These are phyloP conservation scores for Nyleta sp. DNA, from an alignment of 2,888 invertebrate genomes.

Conservation along the genomic window DNA sequence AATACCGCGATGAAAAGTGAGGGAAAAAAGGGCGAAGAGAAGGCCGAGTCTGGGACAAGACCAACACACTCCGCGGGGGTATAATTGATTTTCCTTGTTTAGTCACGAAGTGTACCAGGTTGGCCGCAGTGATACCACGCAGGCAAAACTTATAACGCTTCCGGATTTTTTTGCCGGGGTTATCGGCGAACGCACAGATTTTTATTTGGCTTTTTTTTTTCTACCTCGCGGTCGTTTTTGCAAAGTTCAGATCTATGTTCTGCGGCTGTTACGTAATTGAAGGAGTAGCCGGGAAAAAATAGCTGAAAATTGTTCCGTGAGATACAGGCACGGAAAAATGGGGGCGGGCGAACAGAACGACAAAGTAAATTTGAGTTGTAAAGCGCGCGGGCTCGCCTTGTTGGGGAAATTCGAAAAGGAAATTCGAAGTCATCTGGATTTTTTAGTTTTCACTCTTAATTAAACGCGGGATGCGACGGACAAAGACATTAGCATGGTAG, in stretches of 20 bases:
- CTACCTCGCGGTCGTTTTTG: constrained; percentile 37
- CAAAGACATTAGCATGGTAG: constrained; percentile 30
- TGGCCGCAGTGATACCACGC: constrained; percentile 23
- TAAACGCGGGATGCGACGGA: constrained; percentile 19
- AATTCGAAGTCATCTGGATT: constrained; percentile 7
- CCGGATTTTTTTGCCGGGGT: constrained; percentile 41
- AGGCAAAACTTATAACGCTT: constrained; percentile 42
- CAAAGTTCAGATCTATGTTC: constrained; percentile 40
- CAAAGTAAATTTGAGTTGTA: constrained; percentile 2
- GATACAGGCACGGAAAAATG: constrained; percentile 3
- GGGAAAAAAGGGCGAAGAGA: constrained; percentile 25
- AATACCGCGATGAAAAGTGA: constrained; percentile 74
- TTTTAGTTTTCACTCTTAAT: constrained; percentile 28
- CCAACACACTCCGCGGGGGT: constrained; percentile 50
- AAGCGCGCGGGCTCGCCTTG: no score
- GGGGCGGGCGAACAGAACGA: constrained; percentile 6
- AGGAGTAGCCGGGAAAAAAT: constrained; percentile 18
- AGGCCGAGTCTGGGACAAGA: constrained; percentile 23
- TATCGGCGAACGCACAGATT: constrained; percentile 31
- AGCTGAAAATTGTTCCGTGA: constrained; percentile 26
- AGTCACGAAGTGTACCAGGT: constrained; percentile 43
- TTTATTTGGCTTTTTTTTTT: no score
- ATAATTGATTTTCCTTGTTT: constrained; percentile 64
- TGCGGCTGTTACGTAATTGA: constrained; percentile 31
- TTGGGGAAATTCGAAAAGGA: not conserved